Conservation (phyloP, 2,797 vertebrate species). For the Allobates femoralis region DNA sequence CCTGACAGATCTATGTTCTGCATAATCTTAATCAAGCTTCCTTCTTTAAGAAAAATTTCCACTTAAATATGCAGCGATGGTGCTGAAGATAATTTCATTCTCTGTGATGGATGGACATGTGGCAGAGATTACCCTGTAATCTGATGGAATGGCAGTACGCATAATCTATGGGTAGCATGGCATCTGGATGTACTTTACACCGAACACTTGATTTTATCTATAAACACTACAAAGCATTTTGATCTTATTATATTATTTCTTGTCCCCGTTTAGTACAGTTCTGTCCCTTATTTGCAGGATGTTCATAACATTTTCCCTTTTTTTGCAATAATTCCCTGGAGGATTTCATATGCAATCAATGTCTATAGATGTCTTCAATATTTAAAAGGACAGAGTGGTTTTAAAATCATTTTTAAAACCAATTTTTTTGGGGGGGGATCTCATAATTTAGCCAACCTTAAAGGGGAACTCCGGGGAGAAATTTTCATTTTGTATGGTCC, state of each 20-base stretch:
- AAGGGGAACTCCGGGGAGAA: too few species aligned
- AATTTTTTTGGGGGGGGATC: not conserved
- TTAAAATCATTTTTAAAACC: not conserved
- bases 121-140: constrained; percentile 9
- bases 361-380: not conserved
- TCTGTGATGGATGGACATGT: constrained; percentile 28
- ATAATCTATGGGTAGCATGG: constrained; percentile 11
- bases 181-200: constrained; percentile 31
- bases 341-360: not conserved
- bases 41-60: not conserved
- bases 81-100: not conserved
- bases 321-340: not conserved
- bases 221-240: constrained; percentile 24
- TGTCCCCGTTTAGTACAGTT: not conserved
- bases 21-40: not conserved
- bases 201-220: constrained; percentile 6
- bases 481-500: too few species aligned
- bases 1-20: not conserved
- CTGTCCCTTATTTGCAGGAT: constrained; percentile 13
- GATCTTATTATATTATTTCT: not conserved
- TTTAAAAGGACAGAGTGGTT: not conserved
- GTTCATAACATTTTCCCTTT: not conserved
- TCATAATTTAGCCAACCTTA: too few species aligned
- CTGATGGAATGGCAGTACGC: not conserved
- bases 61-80: not conserved